These are phyloP conservation scores for Acanthaster planci DNA, from an alignment of 35 echinoderm and acorn worm genomes.

Conservation along the genomic window DNA sequence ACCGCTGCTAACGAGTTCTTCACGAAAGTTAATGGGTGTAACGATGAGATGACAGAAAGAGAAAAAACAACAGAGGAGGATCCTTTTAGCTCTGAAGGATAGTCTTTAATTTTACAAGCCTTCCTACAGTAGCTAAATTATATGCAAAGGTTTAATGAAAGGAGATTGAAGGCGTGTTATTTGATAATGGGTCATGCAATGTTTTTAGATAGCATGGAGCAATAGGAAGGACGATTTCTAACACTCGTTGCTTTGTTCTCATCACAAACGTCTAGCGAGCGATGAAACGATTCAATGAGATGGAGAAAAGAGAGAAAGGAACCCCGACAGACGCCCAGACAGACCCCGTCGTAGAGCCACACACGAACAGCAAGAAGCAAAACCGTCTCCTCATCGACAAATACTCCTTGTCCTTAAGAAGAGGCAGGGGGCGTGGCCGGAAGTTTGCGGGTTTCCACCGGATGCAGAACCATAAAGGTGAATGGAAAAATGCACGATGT, in stretches of 20 bases:
- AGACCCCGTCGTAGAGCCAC: not conserved
- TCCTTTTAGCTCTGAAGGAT: too few relatives aligned
- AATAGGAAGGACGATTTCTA: too few relatives aligned
- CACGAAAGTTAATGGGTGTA: too few relatives aligned
- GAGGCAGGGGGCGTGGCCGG: not conserved
- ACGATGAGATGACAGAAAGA: too few relatives aligned
- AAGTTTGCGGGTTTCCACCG: not conserved
- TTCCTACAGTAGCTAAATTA: too few relatives aligned
- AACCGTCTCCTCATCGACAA: not conserved
- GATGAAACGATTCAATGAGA: slow-evolving; percentile 59
- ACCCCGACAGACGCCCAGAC: not conserved
- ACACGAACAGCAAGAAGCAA: not conserved
- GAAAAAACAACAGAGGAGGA: too few relatives aligned
- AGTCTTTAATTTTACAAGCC: too few relatives aligned
- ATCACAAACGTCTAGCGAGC: slow-evolving; percentile 35
- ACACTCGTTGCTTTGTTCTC: not conserved
- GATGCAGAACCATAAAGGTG: slow-evolving; percentile 33
- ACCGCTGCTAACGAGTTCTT: too few relatives aligned
- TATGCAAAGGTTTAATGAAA: too few relatives aligned
- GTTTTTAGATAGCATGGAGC: too few relatives aligned
- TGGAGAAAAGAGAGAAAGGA: slow-evolving; percentile 30
- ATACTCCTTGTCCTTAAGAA: not conserved
- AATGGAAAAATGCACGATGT: not conserved
- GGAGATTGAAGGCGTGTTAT: too few relatives aligned
- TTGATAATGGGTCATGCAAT: too few relatives aligned